Conservation (phyloP, 2,797 vertebrate genomes). For the Vespertilio murinus region DNA sequence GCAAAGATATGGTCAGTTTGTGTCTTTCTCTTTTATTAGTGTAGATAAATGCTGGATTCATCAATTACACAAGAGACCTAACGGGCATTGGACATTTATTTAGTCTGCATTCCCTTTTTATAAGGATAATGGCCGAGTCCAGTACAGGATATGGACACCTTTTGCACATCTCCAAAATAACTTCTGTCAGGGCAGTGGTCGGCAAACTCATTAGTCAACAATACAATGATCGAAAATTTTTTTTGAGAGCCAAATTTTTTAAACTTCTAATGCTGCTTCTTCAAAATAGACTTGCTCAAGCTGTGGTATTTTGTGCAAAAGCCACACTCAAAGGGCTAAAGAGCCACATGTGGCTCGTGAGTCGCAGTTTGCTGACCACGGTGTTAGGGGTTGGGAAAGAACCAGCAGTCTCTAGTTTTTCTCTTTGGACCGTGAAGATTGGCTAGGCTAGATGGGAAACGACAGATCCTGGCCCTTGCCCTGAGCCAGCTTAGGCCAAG, state of each 20-base stretch:
- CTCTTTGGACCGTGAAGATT: background rate
- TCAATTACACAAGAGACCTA: background rate
- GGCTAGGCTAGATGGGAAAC: background rate
- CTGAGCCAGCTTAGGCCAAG: background rate
- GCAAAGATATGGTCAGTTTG: no score
- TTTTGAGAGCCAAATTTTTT: no score
- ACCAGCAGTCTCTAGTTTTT: background rate
- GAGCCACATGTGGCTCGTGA: no score
- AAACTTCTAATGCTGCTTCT: no score
- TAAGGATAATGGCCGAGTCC: background rate
- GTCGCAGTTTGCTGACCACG: no score
- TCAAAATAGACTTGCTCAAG: no score
- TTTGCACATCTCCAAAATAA: background rate
- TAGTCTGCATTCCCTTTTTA: background rate
- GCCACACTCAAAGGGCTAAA: no score
- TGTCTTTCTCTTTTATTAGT: no score
- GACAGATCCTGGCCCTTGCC: background rate
- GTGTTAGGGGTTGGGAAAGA: no score
- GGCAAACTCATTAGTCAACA: no score
- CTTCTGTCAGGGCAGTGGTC: background rate
- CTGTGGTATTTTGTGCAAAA: no score
- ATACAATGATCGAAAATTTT: no score
- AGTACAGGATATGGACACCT: background rate
- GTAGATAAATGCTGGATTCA: background rate
- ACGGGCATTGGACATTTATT: background rate